Evolutionary conservation across 2,113 vertebrate genomes (phyloP).

Genomic region (Cavia porcellus): DNA sequence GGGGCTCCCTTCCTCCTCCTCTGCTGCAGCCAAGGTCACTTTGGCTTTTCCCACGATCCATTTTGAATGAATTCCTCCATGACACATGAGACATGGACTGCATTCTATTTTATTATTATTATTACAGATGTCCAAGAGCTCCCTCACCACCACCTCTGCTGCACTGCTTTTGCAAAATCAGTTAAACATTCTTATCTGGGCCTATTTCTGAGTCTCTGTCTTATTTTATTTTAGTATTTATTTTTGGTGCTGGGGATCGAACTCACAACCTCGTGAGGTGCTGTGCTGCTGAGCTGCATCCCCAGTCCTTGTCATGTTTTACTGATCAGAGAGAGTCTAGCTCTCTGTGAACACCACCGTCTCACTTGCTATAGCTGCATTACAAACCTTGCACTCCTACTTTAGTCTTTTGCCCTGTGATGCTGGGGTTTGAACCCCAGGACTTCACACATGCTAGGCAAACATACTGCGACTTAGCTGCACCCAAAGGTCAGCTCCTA

Average conservation of each 20-base stretch:
- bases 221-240: too few species aligned
- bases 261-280: too few species aligned
- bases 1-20: too few species aligned
- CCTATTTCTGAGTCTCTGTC: not conserved
- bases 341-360: not conserved
- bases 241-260: too few species aligned
- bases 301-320: not conserved
- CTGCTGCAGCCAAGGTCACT: too few species aligned
- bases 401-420: not conserved
- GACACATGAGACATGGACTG: not conserved
- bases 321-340: not conserved
- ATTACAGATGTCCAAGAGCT: not conserved
- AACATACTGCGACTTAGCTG: not conserved
- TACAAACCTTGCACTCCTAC: not conserved
- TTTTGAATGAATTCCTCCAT: not conserved
- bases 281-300: too few species aligned
- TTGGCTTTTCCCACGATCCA: not conserved
- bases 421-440: not conserved
- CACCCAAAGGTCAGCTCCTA: not conserved
- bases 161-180: not conserved
- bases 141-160: not conserved
- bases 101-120: not conserved
- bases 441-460: not conserved
- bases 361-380: not conserved
- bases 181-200: not conserved